A percentile compares a stretch with the other conserved stretches of the same genome.
Conservation (phyloP, 2,797 vertebrate genomes). For the Vespertilio murinus region DNA sequence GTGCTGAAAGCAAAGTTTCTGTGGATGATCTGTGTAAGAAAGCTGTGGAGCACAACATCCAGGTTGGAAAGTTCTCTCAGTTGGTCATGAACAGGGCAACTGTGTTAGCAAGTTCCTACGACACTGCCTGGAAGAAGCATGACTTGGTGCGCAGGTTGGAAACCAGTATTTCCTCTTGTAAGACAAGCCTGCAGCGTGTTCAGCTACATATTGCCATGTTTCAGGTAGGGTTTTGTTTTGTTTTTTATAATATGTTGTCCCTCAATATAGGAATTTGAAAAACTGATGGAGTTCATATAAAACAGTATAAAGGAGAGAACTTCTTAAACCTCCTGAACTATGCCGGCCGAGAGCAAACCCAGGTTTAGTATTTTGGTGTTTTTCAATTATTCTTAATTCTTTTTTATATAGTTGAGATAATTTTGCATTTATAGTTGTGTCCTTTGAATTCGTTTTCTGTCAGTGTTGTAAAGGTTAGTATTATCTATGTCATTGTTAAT, state of each 20-base stretch:
- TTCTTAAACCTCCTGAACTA: neutral
- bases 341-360: neutral
- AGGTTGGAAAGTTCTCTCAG: slow-evolving; percentile 92
- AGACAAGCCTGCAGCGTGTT: slow-evolving; percentile 95
- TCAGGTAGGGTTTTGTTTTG: slow-evolving; percentile 86
- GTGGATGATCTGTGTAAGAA: slow-evolving; percentile 97
- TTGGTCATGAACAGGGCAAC: slow-evolving; percentile 95
- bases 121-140: slow-evolving; percentile 97
- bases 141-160: slow-evolving; percentile 95
- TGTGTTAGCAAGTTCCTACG: slow-evolving; percentile 94
- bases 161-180: slow-evolving; percentile 92
- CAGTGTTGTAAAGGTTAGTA: neutral
- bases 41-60: slow-evolving; percentile 94
- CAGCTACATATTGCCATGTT: slow-evolving; percentile 98
- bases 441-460: slow-evolving; percentile 25
- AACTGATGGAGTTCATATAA: neutral
- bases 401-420: neutral
- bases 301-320: neutral
- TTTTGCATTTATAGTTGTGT: slow-evolving; percentile 10
- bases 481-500: neutral
- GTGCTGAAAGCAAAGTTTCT: slow-evolving; percentile 96
- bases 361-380: neutral
- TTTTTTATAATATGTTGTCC: neutral
- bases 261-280: neutral
- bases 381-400: neutral